phyloP scores from a whole-genome alignment of 2,888 invertebrate species.

The Drosophila anomelani region DNA sequence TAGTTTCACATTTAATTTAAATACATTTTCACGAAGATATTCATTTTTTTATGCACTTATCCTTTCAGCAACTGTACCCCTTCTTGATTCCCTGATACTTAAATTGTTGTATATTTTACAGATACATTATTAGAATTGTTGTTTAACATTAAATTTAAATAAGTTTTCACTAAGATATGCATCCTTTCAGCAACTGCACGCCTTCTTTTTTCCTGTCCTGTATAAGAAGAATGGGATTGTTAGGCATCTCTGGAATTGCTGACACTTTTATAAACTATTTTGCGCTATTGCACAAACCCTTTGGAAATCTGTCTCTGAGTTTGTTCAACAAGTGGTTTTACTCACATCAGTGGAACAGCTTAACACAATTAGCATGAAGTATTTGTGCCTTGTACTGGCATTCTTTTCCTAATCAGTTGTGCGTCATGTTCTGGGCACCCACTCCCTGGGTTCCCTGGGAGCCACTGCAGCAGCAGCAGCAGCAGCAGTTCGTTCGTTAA shows the following conservation, averaged over 20 bases:
- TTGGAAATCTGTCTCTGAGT: neutral
- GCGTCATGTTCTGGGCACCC: conserved; percentile 15
- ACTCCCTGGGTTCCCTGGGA: neutral
- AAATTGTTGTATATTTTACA: conserved; percentile 2
- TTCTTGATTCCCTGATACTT: neutral
- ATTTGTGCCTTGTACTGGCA: neutral
- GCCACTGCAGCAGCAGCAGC: neutral
- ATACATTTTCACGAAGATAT: too few relatives aligned
- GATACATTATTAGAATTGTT: neutral
- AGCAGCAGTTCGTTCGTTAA: conserved; percentile 41
- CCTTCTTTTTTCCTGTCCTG: too few relatives aligned
- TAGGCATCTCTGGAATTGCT: neutral
- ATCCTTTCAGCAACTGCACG: neutral
- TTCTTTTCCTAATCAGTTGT: conserved; percentile 27
- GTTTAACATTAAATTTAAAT: neutral
- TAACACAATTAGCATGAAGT: conserved; percentile 16
- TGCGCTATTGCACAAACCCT: neutral
- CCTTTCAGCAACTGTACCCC: neutral
- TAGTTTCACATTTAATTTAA: neutral
- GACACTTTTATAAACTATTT: neutral
- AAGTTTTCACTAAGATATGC: too few relatives aligned
- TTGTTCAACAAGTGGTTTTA: conserved; percentile 20
- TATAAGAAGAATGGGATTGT: neutral
- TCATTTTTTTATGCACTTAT: neutral
- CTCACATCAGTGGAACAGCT: conserved; percentile 11